phyloP scores from a whole-genome alignment of 1,140 invertebrate genomes.

The Hypsibius dujardini region DNA sequence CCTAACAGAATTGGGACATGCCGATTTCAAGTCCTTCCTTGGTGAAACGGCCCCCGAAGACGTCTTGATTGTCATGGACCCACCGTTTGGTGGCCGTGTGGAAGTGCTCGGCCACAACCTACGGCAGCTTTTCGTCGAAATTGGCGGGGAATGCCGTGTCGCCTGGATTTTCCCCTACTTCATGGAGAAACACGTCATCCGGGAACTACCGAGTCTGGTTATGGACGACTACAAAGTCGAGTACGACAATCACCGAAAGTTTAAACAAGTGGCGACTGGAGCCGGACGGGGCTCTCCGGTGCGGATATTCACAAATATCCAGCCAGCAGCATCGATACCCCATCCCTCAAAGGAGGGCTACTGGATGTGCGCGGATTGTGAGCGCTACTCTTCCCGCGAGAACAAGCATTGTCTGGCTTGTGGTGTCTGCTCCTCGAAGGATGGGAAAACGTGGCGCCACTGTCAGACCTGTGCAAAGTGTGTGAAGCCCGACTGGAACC shows the following conservation, averaged over 20 bases:
- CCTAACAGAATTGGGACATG: conserved; percentile 42
- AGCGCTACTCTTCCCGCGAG: conserved; percentile 46
- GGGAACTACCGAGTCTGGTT: conserved; percentile 45
- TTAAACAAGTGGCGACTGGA: conserved; percentile 31
- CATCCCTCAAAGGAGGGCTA: conserved; percentile 49
- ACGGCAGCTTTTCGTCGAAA: conserved; percentile 38
- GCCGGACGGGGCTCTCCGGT: conserved; percentile 52
- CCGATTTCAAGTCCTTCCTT: conserved; percentile 44
- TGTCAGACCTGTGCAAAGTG: conserved; percentile 55
- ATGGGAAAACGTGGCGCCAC: conserved; percentile 57
- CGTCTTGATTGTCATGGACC: conserved; percentile 56
- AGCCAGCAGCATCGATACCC: conserved; percentile 32
- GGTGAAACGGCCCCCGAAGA: conserved; percentile 36
- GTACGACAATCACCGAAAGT: conserved; percentile 36
- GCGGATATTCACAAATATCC: conserved; percentile 63
- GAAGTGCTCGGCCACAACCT: conserved; percentile 55
- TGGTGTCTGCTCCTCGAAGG: conserved; percentile 54
- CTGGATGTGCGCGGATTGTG: conserved; percentile 50
- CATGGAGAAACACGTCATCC: conserved; percentile 53
- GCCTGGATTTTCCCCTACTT: conserved; percentile 73
- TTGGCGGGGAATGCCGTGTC: conserved; percentile 25
- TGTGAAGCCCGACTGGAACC: conserved; percentile 62
- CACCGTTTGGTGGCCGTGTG: conserved; percentile 68
- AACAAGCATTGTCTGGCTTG: conserved; percentile 60
- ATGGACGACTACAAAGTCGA: conserved; percentile 71